Conservation (phyloP, 2,113 vertebrate species). For the Petaurus breviceps region DNA sequence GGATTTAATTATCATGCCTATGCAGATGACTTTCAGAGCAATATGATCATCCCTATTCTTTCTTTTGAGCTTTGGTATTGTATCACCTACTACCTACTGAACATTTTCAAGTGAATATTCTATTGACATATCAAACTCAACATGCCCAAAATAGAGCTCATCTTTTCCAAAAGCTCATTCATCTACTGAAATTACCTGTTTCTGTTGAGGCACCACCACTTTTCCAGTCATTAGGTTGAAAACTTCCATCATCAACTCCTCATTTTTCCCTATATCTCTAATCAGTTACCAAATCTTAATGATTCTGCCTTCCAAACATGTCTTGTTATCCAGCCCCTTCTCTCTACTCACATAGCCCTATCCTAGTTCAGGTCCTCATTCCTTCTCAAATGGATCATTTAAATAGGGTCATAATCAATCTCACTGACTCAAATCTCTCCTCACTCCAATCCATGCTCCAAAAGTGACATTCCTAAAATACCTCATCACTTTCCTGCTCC, state of each 20-base stretch:
- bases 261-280: background rate
- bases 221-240: background rate
- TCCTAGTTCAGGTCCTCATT: background rate
- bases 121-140: background rate
- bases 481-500: background rate
- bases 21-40: background rate
- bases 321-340: background rate
- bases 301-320: background rate
- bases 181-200: background rate
- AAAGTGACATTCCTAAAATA: background rate
- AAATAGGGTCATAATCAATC: background rate
- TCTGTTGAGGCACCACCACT: background rate
- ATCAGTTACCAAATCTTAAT: background rate
- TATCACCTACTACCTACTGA: background rate
- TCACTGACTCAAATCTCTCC: background rate
- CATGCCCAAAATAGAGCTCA: background rate
- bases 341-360: background rate
- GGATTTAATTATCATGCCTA: background rate
- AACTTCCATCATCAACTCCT: background rate
- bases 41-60: background rate
- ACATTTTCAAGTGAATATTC: background rate
- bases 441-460: background rate
- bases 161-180: background rate
- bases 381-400: background rate
- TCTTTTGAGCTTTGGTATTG: background rate